Percentiles rank a stretch among this genome's conserved stretches.
Conservation (phyloP, 2,797 vertebrate species). For the Trachops cirrhosus region DNA sequence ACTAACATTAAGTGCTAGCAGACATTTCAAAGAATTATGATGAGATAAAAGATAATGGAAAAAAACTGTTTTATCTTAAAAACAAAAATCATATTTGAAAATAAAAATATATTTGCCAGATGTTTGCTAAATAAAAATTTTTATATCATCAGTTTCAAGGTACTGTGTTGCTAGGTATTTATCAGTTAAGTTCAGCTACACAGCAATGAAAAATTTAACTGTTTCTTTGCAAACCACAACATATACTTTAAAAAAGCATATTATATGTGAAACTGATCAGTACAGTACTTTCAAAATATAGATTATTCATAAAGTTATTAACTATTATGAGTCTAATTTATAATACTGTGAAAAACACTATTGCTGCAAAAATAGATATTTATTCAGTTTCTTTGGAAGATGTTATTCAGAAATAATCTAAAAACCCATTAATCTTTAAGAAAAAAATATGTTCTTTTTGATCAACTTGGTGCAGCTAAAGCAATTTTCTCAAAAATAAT, state of each 20-base stretch:
- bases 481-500: conserved; percentile 62
- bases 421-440: conserved; percentile 20
- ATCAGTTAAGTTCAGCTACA: conserved; percentile 28
- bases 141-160: conserved; percentile 1
- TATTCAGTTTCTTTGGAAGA: conserved; percentile 26
- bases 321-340: background rate
- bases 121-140: conserved; percentile 15
- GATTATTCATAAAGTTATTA: conserved; percentile 6
- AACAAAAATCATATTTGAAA: conserved; percentile 29
- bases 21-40: conserved; percentile 29
- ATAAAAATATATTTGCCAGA: conserved; percentile 41
- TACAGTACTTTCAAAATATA: conserved; percentile 1
- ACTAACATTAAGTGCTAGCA: background rate
- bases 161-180: background rate
- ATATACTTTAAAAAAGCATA: background rate
- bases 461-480: conserved; percentile 30
- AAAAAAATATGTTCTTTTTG: background rate
- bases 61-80: conserved; percentile 3
- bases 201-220: background rate
- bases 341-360: background rate
- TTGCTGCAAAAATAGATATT: conserved; percentile 38
- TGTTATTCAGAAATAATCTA: conserved; percentile 44
- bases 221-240: conserved; percentile 48
- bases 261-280: background rate
- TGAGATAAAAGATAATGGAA: background rate